Base-by-base conservation (phyloP, 2,797 vertebrate genomes). In the Notolepis coatsorum region DNA sequence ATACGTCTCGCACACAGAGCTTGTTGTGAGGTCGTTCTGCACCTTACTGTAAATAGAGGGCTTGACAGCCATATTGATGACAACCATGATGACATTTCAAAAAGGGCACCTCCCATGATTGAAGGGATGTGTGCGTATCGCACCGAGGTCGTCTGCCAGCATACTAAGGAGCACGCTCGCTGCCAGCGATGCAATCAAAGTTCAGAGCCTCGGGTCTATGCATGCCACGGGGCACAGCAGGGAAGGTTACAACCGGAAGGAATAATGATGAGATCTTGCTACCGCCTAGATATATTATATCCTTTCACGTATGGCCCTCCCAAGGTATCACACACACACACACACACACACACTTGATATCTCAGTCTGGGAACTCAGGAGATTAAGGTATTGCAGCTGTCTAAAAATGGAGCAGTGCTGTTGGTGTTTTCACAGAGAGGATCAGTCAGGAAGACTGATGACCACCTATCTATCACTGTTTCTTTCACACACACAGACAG, bases 71-170 rank as follows among this genome's bases (percentile, higher is more conserved):
- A 8, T 71, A 74, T 75, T 73, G 71, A 85, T 61, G 57, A 51
- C n/a, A n/a, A n/a, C n/a, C n/a, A n/a, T 58, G 71, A 54, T 75
- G 47, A 66, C 73, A 83, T 85, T 85, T 86, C 35, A 62, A 81
- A n/a, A 81, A 85, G 72, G 71, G 64, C 66, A 65, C 18, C 1
- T 7, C 52, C 15, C 71, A 75, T 69, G 67, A 75, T 63, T 77
- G 52, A 73, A 82, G 81, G 79, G 71, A 78, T 71, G 78, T 49
- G 21, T 75, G 73, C 51, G 71, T 51, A 65, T 83, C 69, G 65
- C 31, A n/a, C 45, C 3, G 13, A 68, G 38, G 13, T 39, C 27
- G 15, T 68, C 31, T 41, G 21, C 37, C 73, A 66, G 67, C 25
- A 54, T 18, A 47, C 71, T 46, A 41, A 30, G n/a, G 0, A 59